Evolutionary conservation across 2,888 invertebrate genomes (phyloP), one percentile per base, ranked within the genome.

Genomic region (Chalcis sispes): DNA sequence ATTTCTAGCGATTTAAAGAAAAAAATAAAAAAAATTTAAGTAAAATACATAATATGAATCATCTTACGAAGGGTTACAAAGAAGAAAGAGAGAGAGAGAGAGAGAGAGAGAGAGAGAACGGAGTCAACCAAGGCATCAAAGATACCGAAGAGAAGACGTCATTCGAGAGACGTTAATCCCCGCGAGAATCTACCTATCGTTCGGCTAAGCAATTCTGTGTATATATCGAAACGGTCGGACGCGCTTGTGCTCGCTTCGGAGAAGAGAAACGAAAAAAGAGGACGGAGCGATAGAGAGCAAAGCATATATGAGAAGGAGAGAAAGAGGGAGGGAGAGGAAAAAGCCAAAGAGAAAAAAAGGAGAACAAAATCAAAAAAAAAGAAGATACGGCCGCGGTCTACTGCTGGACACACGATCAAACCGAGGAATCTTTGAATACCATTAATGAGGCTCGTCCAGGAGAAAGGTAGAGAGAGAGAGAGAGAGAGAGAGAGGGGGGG

Each of bases 381-480:
- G 61, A 58, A 62, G 42, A n/a, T 25, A 4, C 66, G 40, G 23
- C 56, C 66, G 46, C 71, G 66, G 13, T 7, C 46, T 70, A 58
- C 62, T 62, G 67, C 62, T 70, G 66, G 73, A 73, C 70, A 78
- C 72, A 76, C 75, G 75, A 75, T 72, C 75, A 62, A 72, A 70
- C 61, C 72, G 65, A 77, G 81, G 84, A 85, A 84, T 85, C 82
- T 83, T 80, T 88, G 88, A 88, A 88, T 87, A 83, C 86, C 85
- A 85, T 86, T 87, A 87, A 88, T 86, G 88, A 87, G 83, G 82
- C 81, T 79, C 81, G 75, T 72, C 74, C 59, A 79, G 75, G 80
- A 77, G 78, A 77, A 77, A 74, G 80, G 74, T 70, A 79, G 75
- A 78, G 23, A 10, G 73, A 78, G 54, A 2, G 78, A 78, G 79